Evolutionary conservation across 1,140 invertebrate species (phyloP), one percentile per base, ranked within the genome.

Genomic region (Drosophila yakuba): DNA sequence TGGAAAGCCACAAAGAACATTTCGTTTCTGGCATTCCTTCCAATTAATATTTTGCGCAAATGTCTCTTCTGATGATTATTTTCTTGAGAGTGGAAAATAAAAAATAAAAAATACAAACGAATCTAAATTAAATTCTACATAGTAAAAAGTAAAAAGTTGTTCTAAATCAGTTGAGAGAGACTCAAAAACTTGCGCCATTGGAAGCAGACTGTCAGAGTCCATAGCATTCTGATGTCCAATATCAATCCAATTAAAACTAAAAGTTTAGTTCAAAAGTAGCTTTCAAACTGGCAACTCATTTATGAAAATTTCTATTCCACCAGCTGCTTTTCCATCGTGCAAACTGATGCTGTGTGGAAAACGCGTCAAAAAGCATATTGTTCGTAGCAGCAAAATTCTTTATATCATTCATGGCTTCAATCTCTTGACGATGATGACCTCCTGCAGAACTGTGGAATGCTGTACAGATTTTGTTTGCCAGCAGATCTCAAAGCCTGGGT

Each of bases 381-480:
- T 52, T 35, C 3, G 8, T 4, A 14, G 28, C 50, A 17, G 15
- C 32, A 36, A 52, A 36, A 52, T 36, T 36, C 15, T 17, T 4
- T 17, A 52, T 12, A 20, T 5, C 15, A 36, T 36, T 52, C 50
- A 17, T 36, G 50, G 50, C 28, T 20, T 36, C 10, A 52, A 36
- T 52, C 50, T 36, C 32, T 12, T 8, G 15, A 51, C 20, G 50
- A 51, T 36, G 50, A 35, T 38, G 10, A 11, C 50, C 50, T 36
- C 11, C 50, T 51, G 32, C 20, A n/a, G 15, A 51, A 51, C 17
- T 51, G 32, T 11, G 32, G 17, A 17, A 17, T 51, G 35, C 50
- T 52, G 32, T 36, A 20, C 50, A 52, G 32, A 52, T 36, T 52
- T 52, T 35, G 50, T 36, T 52, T 52, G 12, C 32, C 32, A 7